Conservation (phyloP, 2,888 invertebrate genomes). For the Plebejus argus region DNA sequence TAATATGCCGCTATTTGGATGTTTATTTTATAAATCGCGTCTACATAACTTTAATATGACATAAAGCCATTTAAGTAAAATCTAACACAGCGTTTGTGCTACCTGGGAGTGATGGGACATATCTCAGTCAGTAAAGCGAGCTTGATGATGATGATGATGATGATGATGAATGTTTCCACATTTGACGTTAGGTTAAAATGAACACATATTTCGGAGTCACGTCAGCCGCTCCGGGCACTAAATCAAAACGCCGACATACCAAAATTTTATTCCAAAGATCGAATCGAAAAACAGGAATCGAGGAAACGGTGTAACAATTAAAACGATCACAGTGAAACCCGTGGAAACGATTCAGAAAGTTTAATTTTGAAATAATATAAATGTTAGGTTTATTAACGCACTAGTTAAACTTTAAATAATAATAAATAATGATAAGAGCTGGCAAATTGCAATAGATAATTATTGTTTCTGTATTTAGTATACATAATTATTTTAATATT, state of each 20-base stretch:
- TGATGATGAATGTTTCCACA: not conserved
- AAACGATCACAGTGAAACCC: constrained; percentile 57
- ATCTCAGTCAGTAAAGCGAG: too few species aligned
- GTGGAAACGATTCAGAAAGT: constrained; percentile 37
- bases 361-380: not conserved
- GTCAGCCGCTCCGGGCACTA: constrained; percentile 57
- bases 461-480: too few species aligned
- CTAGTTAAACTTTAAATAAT: too few species aligned
- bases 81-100: too few species aligned
- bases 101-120: too few species aligned
- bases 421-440: too few species aligned
- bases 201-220: constrained; percentile 36
- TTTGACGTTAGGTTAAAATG: constrained; percentile 7
- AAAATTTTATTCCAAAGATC: constrained; percentile 62
- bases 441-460: too few species aligned
- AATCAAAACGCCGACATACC: constrained; percentile 58
- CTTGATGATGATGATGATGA: not conserved
- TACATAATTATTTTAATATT: too few species aligned
- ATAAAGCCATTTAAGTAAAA: too few species aligned
- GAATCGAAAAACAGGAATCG: constrained; percentile 68
- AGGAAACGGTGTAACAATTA: constrained; percentile 71
- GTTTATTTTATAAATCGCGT: too few species aligned
- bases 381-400: not conserved
- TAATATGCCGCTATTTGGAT: too few species aligned
- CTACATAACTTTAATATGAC: too few species aligned